These are phyloP conservation scores for Rhineura floridana DNA, from an alignment of 2,113 vertebrate species.

Conservation along the genomic window DNA sequence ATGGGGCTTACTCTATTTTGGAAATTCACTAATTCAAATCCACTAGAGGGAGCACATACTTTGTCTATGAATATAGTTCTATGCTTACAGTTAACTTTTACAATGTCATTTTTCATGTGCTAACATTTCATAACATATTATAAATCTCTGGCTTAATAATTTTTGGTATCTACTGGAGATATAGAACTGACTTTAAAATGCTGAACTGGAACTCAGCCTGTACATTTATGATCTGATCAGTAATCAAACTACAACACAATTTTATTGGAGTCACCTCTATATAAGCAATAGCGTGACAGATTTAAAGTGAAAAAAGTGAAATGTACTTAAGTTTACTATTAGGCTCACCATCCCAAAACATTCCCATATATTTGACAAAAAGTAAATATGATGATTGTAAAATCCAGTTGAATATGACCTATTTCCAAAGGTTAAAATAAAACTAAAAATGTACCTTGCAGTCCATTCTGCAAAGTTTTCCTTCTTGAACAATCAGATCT, in stretches of 20 bases:
- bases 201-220: background rate
- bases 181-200: background rate
- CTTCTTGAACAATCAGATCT: constrained; percentile 95
- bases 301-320: background rate
- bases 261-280: background rate
- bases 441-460: constrained; percentile 86
- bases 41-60: constrained; percentile 58
- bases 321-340: background rate
- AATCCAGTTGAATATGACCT: background rate
- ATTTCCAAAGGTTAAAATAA: background rate
- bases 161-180: background rate
- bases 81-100: background rate
- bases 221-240: background rate
- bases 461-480: constrained; percentile 96
- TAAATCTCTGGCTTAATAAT: background rate
- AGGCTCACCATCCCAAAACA: background rate
- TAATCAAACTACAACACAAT: background rate
- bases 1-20: too few species aligned
- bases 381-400: background rate
- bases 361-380: background rate
- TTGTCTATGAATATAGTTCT: background rate
- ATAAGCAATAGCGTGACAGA: background rate
- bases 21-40: background rate
- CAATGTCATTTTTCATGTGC: background rate
- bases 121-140: background rate